Percentiles rank a stretch among this genome's conserved stretches.
Evolutionary conservation across 2,888 invertebrate species (phyloP).

Genomic region (Cancer borealis): DNA sequence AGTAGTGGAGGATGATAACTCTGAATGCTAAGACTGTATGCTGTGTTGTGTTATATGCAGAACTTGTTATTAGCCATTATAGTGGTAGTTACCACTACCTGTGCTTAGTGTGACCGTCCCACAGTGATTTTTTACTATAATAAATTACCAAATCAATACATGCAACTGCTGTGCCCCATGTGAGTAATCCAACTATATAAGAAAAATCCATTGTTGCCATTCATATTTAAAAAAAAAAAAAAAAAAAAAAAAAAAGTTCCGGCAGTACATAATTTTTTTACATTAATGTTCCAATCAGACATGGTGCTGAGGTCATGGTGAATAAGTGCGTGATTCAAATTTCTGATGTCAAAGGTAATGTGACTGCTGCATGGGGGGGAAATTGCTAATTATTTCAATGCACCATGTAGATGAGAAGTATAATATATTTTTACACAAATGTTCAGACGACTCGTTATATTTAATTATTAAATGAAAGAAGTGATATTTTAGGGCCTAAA

Average conservation of each 20-base stretch:
- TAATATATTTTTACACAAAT: conserved; percentile 73
- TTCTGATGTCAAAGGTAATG: conserved; percentile 24
- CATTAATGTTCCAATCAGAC: conserved; percentile 44
- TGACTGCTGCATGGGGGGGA: conserved; percentile 13
- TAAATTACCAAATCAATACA: conserved; percentile 58
- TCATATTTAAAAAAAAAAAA: not conserved
- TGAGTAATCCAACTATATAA: conserved; percentile 28
- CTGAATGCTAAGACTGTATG: conserved; percentile 75
- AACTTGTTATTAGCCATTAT: conserved; percentile 41
- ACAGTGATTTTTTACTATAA: conserved; percentile 55
- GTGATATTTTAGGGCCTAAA: conserved; percentile 56
- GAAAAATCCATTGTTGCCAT: not conserved
- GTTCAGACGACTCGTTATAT: conserved; percentile 61
- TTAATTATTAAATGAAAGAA: conserved; percentile 60
- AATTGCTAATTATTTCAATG: not conserved
- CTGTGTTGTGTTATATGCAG: conserved; percentile 42
- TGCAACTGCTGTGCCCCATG: conserved; percentile 52
- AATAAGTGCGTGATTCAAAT: conserved; percentile 22
- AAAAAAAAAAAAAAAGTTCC: conserved; percentile 37
- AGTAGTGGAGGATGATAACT: conserved; percentile 87
- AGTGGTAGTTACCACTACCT: conserved; percentile 59
- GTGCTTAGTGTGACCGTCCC: conserved; percentile 72
- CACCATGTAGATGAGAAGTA: conserved; percentile 34
- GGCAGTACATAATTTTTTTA: conserved; percentile 39
- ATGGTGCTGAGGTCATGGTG: conserved; percentile 46